Base-by-base conservation (phyloP, 2,888 invertebrate species). In the Zeuzera pyrina region DNA sequence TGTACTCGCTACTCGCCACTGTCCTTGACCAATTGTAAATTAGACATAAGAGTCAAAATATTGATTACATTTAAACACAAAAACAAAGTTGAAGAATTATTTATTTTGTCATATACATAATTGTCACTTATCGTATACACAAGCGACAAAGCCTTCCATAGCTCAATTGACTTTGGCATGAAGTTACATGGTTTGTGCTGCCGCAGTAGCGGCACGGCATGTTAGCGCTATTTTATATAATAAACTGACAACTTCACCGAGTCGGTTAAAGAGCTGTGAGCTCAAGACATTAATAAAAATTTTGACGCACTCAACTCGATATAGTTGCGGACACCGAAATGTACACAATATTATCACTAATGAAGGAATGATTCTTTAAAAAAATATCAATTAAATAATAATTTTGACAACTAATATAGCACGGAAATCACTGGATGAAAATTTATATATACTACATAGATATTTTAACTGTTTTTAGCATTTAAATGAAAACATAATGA, bases 141-240 rank as follows among this genome's bases (percentile, higher is more conserved):
- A 79, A 79, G 81, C 79, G 78, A 71, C 72, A 56, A 79, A 78
- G 77, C 78, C 64, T 66, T 78, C 63, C 69, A 68, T 77, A 81
- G 76, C 81, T 78, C 78, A 81, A 83, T 83, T 83, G 81, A 81
- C 81, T 83, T 83, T 83, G 81, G 81, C 79, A 81, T 83, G 72
- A 72, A 73, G 63, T 74, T 66, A 73, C 68, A 74, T 60, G 54
- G 61, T 78, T 77, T 78, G 78, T 77, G 78, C 77, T 52, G 62
- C 52, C 51, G 62, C 46, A 33, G 39, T 40, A 46, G 52, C 43
- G 47, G 46, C 48, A 45, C 43, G 42, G 39, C 41, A 43, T 43
- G 19, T 19, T 19, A 19, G 8, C 8, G 5, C 8, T 19, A 6
- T 19, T 19, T 19, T 19, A 6, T 19, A 6, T 19, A 8, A 5